Evolutionary conservation across 1,140 invertebrate species (phyloP).

Genomic region (Diprion similis): DNA sequence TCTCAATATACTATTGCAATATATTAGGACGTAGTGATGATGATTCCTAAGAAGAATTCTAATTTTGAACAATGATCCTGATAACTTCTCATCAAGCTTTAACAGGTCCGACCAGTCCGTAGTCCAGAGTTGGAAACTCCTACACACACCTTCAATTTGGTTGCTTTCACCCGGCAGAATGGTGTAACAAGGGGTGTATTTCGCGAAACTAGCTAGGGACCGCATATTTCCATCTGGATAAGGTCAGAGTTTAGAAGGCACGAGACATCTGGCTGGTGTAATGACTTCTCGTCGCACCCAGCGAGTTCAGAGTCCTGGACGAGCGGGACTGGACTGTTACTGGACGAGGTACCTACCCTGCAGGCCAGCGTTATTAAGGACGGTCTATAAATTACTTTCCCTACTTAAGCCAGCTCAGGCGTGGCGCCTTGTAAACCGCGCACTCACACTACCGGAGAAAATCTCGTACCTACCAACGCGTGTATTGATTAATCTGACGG

Average conservation of each 20-base stretch:
- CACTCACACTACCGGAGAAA: not conserved
- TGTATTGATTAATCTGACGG: slow-evolving; percentile 4
- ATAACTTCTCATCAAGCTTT: too few relatives aligned
- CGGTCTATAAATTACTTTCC: slow-evolving; percentile 1
- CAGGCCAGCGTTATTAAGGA: not conserved
- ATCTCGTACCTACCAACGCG: not conserved
- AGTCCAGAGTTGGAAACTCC: too few relatives aligned
- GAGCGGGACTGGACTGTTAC: not conserved
- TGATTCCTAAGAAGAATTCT: too few relatives aligned
- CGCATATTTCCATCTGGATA: not conserved
- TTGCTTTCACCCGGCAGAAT: too few relatives aligned
- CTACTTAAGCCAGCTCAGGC: not conserved
- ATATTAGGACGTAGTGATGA: too few relatives aligned
- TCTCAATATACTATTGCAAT: too few relatives aligned
- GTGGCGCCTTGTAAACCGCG: not conserved
- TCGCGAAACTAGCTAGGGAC: not conserved
- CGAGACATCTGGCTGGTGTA: not conserved
- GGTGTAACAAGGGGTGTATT: too few relatives aligned
- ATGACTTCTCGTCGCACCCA: not conserved
- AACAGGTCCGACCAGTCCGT: too few relatives aligned
- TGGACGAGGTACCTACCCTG: not conserved
- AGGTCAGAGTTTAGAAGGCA: not conserved
- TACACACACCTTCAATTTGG: too few relatives aligned
- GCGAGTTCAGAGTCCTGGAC: not conserved
- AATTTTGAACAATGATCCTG: too few relatives aligned